phyloP scores from a whole-genome alignment of 2,113 vertebrate genomes.

The Caranx melampygus region DNA sequence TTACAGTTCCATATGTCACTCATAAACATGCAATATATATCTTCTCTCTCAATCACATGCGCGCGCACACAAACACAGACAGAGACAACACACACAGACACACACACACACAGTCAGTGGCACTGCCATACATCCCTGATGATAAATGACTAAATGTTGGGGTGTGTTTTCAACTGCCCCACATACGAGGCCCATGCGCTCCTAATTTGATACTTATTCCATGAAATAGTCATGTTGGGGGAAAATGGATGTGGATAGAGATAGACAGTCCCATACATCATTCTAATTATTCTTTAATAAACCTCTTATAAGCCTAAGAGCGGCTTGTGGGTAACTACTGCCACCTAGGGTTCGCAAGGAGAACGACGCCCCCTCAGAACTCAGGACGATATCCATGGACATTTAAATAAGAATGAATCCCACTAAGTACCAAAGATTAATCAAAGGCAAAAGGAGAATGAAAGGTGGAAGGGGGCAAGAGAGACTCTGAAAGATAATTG shows the following conservation, averaged over 20 bases:
- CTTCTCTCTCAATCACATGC: slow-evolving; percentile 36
- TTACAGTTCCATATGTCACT: slow-evolving; percentile 47
- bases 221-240: slow-evolving; percentile 81
- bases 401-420: slow-evolving; percentile 66
- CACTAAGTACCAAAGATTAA: slow-evolving; percentile 67
- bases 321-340: slow-evolving; percentile 79
- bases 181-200: slow-evolving; percentile 70
- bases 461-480: slow-evolving; percentile 50
- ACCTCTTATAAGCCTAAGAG: slow-evolving; percentile 59
- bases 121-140: slow-evolving; percentile 67
- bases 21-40: slow-evolving; percentile 60
- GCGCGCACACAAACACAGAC: slow-evolving; percentile 23
- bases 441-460: slow-evolving; percentile 65
- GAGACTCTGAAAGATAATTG: slow-evolving; percentile 53
- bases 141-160: slow-evolving; percentile 83
- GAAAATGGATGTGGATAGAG: slow-evolving; percentile 82
- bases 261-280: slow-evolving; percentile 84
- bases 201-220: slow-evolving; percentile 83
- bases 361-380: slow-evolving; percentile 42
- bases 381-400: slow-evolving; percentile 34
- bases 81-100: slow-evolving; percentile 34
- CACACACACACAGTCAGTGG: slow-evolving; percentile 39
- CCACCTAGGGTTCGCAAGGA: slow-evolving; percentile 80
- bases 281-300: slow-evolving; percentile 85
- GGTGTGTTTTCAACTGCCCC: slow-evolving; percentile 77